Percentiles rank a stretch among this genome's conserved stretches.
Evolutionary conservation across 2,888 invertebrate genomes (phyloP).

Genomic region (Habrosyne pyritoides): DNA sequence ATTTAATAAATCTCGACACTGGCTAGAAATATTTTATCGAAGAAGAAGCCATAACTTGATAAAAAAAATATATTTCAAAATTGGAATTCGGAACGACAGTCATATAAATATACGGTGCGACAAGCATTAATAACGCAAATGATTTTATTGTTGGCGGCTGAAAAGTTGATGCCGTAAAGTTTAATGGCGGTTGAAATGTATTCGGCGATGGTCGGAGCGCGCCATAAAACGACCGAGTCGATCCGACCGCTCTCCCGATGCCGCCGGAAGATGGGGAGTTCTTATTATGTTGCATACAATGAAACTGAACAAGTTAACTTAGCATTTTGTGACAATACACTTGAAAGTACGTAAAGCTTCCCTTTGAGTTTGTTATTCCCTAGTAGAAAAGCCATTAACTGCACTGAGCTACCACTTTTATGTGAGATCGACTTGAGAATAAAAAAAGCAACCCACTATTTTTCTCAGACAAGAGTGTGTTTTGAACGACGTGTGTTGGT

Average conservation of each 20-base stretch:
- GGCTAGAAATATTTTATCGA: too few species aligned
- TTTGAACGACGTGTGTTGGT: too few species aligned
- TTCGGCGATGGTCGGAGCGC: constrained; percentile 28
- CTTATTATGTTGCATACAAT: neutral
- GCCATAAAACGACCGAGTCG: neutral
- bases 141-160: constrained; percentile 57
- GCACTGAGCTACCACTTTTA: too few species aligned
- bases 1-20: too few species aligned
- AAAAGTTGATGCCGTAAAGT: constrained; percentile 66
- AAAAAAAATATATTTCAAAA: neutral
- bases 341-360: too few species aligned
- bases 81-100: neutral
- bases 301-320: neutral
- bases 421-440: too few species aligned
- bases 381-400: too few species aligned
- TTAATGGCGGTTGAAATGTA: constrained; percentile 60
- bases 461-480: too few species aligned
- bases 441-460: too few species aligned
- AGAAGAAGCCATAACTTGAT: too few species aligned
- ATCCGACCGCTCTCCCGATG: neutral
- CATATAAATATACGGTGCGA: neutral
- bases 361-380: too few species aligned
- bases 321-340: too few species aligned
- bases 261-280: neutral
- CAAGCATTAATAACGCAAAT: constrained; percentile 47